A percentile compares a stretch with the other conserved stretches of the same genome.
Evolutionary conservation across 2,888 invertebrate genomes (phyloP).

Genomic region (Lydus trimaculatus): DNA sequence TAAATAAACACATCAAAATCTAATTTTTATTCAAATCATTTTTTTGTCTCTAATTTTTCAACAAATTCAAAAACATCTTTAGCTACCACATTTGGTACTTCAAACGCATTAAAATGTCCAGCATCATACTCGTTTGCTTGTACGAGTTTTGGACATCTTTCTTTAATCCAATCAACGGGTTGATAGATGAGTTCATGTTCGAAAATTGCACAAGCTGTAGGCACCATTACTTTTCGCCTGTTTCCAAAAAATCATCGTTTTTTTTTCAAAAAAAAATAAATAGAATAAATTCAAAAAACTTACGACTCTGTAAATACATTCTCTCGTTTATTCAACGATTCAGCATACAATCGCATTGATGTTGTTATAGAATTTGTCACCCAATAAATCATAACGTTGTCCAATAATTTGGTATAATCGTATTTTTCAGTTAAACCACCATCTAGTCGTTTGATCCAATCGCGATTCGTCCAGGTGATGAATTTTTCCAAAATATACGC

Average conservation of each 20-base stretch:
- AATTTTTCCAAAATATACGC: constrained; percentile 93
- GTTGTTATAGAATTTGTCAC: constrained; percentile 73
- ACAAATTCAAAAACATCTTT: constrained; percentile 67
- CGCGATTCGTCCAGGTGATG: constrained; percentile 73
- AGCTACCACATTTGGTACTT: constrained; percentile 75
- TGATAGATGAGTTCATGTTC: constrained; percentile 71
- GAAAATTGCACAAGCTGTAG: constrained; percentile 76
- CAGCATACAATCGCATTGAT: constrained; percentile 78
- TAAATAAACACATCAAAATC: not conserved
- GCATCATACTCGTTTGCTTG: constrained; percentile 73
- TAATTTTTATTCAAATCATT: no score
- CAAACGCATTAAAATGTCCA: constrained; percentile 88
- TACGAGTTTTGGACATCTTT: constrained; percentile 71
- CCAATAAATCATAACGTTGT: constrained; percentile 87
- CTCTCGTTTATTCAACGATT: constrained; percentile 58
- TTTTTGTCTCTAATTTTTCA: constrained; percentile 24
- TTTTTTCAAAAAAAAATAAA: no score
- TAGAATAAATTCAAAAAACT: constrained; percentile 8
- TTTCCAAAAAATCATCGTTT: constrained; percentile 50
- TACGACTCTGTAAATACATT: constrained; percentile 37
- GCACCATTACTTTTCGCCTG: constrained; percentile 70
- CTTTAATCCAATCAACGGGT: constrained; percentile 66
- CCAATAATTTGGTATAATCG: constrained; percentile 74
- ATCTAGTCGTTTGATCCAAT: constrained; percentile 63
- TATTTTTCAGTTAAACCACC: constrained; percentile 73